A percentile compares a stretch with the other conserved stretches of the same genome.
Evolutionary conservation across 2,797 vertebrate genomes (phyloP).

Genomic region (Aulostomus chinensis): DNA sequence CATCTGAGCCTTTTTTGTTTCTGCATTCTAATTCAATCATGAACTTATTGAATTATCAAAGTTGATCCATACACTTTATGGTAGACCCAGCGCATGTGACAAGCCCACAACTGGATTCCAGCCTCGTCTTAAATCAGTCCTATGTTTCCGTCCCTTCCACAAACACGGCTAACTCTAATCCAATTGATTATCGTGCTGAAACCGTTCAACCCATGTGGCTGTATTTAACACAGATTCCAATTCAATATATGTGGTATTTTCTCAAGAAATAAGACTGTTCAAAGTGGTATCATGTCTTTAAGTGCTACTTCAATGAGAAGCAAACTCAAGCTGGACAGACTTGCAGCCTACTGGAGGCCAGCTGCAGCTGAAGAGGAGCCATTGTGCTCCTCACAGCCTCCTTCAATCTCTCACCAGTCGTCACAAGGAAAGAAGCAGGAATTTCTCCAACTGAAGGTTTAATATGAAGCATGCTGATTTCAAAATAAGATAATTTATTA

Average conservation of each 20-base stretch:
- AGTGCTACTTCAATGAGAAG: slow-evolving; percentile 32
- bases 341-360: slow-evolving; percentile 14
- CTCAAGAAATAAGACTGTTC: slow-evolving; percentile 65
- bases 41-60: slow-evolving; percentile 50
- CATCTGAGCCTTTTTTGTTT: slow-evolving; percentile 33
- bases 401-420: slow-evolving; percentile 21
- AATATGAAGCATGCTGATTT: slow-evolving; percentile 44
- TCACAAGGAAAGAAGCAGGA: slow-evolving; percentile 8
- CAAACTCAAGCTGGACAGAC: slow-evolving; percentile 8
- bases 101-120: slow-evolving; percentile 9
- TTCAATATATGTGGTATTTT: slow-evolving; percentile 66
- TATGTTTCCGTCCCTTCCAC: slow-evolving; percentile 34
- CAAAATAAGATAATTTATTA: slow-evolving; percentile 45
- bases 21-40: slow-evolving; percentile 39
- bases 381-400: slow-evolving; percentile 35
- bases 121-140: slow-evolving; percentile 18
- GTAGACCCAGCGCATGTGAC: slow-evolving; percentile 50
- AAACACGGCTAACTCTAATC: slow-evolving; percentile 37
- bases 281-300: slow-evolving; percentile 49
- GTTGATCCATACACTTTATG: slow-evolving; percentile 53
- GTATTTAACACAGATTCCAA: slow-evolving; percentile 55
- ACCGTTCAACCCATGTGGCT: slow-evolving; percentile 49
- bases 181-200: slow-evolving; percentile 53
- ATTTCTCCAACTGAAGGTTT: slow-evolving; percentile 19
- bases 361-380: slow-evolving; percentile 28